Evolutionary conservation across 2,888 invertebrate genomes (phyloP), one percentile per base, ranked within the genome.

Genomic region (Mythimna vitellina): DNA sequence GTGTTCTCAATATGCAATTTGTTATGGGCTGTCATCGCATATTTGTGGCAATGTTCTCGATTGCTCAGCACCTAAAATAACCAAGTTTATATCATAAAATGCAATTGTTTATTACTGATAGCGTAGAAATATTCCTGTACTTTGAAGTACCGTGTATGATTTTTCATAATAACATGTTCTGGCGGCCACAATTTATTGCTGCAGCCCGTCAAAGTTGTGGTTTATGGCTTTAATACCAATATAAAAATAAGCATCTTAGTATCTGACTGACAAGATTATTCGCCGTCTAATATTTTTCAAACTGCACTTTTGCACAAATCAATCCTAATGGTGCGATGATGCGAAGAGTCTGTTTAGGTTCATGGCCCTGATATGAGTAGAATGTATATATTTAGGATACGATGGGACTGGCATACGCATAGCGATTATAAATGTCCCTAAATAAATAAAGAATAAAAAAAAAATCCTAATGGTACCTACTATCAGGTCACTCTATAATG

Each of bases 31-130:
- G 81, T 84, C 81, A 71, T 82, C 73, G 32, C 38, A 70, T 74
- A 61, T 64, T 60, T 64, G 67, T 49, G 29, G 60, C 60, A 58
- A 72, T 81, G 65, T 70, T 77, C 67, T 32, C 38, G 63, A 73
- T 72, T 73, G 70, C 67, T 79, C 78, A 80, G 76, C 76, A 78
- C 66, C 83, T 85, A 85, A 89, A 89, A 89, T 88, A 89, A 88
- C 86, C 86, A 71, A 66, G 90, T 89, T 91, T 89, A 91, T 89
- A 87, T 92, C 86, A 87, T 87, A 82, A 84, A 86, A 86, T 89
- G 69, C 78, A 80, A 89, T 90, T 91, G 91, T 92, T 92, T 87
- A 84, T 79, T 82, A 65, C 79, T 64, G 74, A 78, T 81, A 75
- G 67, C 84, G 74, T 86, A 71, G 75, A 80, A 86, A 81, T 81